Evolutionary conservation across 2,888 invertebrate species (phyloP).

Genomic region (Nephrotoma flavescens): DNA sequence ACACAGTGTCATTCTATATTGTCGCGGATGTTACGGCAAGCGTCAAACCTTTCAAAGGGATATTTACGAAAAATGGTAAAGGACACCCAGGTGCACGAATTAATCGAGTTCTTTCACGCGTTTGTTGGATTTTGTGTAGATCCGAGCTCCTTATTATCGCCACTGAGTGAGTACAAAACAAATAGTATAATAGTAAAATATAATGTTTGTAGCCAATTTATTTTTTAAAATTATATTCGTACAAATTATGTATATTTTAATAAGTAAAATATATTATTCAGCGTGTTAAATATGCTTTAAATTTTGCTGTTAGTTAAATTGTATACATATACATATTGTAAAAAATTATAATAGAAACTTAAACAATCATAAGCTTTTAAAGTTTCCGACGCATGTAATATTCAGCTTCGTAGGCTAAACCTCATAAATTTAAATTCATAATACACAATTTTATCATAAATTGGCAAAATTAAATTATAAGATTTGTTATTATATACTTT

Average conservation of each 20-base stretch:
- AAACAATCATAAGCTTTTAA: background rate
- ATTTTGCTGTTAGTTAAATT: background rate
- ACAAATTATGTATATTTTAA: too few species aligned
- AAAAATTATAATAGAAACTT: background rate
- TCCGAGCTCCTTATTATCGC: constrained; percentile 70
- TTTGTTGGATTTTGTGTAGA: constrained; percentile 93
- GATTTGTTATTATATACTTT: background rate
- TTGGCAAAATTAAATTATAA: background rate
- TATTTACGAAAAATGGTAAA: constrained; percentile 60
- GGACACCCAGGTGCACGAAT: constrained; percentile 60
- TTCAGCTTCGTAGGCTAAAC: constrained; percentile 9
- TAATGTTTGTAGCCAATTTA: background rate
- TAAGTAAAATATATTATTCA: background rate
- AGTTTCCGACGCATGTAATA: background rate
- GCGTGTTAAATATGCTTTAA: background rate
- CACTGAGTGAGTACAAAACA: constrained; percentile 56
- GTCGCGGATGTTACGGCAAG: constrained; percentile 54
- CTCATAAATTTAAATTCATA: constrained; percentile 3
- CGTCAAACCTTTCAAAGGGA: constrained; percentile 35
- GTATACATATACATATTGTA: background rate
- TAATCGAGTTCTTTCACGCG: constrained; percentile 88
- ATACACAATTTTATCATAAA: background rate
- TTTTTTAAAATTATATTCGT: background rate
- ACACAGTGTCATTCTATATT: constrained; percentile 73
- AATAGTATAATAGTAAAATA: background rate